Percentiles rank a stretch among this genome's conserved stretches.
These are phyloP conservation scores for Mythimna impura DNA, from an alignment of 2,888 invertebrate species.

Conservation along the genomic window DNA sequence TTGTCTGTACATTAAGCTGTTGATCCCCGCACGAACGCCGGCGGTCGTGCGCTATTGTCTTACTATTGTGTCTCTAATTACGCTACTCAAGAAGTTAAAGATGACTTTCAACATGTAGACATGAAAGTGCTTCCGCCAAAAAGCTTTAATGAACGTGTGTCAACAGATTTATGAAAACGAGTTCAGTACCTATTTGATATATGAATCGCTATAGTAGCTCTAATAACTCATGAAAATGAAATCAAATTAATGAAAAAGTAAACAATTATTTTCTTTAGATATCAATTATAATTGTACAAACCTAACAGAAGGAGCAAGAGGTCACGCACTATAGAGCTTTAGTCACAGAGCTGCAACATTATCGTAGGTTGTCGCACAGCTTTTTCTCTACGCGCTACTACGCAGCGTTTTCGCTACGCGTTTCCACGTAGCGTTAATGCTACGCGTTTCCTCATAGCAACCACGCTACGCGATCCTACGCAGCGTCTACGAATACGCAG, in stretches of 20 bases:
- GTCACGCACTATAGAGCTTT: too few species aligned
- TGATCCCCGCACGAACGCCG: too few species aligned
- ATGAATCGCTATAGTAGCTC: not conserved
- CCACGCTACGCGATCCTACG: slow-evolving; percentile 7
- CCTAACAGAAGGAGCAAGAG: too few species aligned
- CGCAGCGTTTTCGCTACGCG: not conserved
- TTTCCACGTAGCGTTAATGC: not conserved
- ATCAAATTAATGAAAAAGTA: too few species aligned
- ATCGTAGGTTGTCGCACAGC: too few species aligned
- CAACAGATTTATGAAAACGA: not conserved
- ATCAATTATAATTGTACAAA: too few species aligned
- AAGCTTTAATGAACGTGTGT: not conserved
- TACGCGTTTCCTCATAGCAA: not conserved
- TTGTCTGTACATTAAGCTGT: slow-evolving; percentile 18
- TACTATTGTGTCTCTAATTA: too few species aligned
- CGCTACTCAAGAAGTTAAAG: too few species aligned
- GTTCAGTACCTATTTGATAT: not conserved
- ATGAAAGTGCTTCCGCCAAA: not conserved
- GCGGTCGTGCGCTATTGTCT: too few species aligned
- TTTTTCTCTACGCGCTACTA: not conserved
- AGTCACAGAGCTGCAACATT: too few species aligned
- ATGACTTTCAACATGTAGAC: not conserved
- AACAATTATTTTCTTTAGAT: too few species aligned
- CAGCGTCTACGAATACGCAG: slow-evolving; percentile 4
- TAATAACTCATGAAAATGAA: not conserved